phyloP scores from a whole-genome alignment of 2,888 invertebrate genomes.

The Macaria notata region DNA sequence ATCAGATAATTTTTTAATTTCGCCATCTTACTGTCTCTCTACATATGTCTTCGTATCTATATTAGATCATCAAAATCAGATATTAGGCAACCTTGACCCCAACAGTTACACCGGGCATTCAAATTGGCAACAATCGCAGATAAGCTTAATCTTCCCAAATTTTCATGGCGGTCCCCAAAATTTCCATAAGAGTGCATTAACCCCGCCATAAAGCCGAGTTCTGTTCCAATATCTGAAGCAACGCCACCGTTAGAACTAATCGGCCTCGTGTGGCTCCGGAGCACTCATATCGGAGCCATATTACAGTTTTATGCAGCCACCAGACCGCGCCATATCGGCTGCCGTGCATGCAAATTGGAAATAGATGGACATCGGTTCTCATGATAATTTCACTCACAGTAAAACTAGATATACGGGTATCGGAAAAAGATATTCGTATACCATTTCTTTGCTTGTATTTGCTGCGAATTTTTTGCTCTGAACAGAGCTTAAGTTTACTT shows the following conservation, averaged over 20 bases:
- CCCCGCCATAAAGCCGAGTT: conserved; percentile 29
- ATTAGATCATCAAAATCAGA: no score
- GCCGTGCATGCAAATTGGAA: conserved; percentile 31
- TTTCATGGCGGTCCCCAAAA: conserved; percentile 1
- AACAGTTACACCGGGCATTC: background rate
- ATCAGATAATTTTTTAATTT: no score
- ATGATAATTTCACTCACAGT: background rate
- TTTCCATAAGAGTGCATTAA: conserved; percentile 21
- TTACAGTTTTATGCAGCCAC: conserved; percentile 51
- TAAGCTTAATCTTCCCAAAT: background rate
- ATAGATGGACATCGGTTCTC: conserved; percentile 9
- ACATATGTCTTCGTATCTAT: no score
- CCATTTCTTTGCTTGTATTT: no score
- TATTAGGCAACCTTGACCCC: no score
- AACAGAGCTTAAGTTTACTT: no score
- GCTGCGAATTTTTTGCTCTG: no score
- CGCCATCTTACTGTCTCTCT: no score
- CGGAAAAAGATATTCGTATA: no score
- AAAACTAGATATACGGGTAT: no score
- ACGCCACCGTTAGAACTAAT: conserved; percentile 41
- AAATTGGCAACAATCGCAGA: background rate
- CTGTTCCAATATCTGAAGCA: conserved; percentile 34
- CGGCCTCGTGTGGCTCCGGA: conserved; percentile 42
- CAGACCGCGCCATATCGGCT: conserved; percentile 39
- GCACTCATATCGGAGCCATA: conserved; percentile 43